Percentiles rank a stretch among this genome's conserved stretches.
These are phyloP conservation scores for Xiphias gladius DNA, from an alignment of 2,113 vertebrate species.

Conservation along the genomic window DNA sequence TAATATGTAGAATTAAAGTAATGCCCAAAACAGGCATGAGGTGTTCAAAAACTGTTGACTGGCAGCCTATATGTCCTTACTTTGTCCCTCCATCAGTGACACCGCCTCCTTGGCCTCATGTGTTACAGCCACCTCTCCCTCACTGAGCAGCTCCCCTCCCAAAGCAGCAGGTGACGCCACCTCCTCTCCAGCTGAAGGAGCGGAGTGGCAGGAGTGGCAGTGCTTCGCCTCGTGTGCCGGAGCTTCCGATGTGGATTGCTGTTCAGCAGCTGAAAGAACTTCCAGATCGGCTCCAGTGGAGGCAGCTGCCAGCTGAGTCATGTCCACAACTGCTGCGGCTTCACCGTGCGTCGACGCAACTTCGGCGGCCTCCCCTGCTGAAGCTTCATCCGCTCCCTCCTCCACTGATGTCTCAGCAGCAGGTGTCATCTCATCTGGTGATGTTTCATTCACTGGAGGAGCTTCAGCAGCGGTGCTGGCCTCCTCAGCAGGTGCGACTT, in stretches of 20 bases:
- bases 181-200: constrained; percentile 33
- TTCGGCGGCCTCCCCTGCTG: constrained; percentile 12
- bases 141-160: constrained; percentile 8
- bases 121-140: constrained; percentile 9
- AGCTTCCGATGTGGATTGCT: constrained; percentile 26
- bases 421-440: background rate
- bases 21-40: background rate
- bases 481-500: constrained; percentile 17
- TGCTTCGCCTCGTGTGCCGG: constrained; percentile 1
- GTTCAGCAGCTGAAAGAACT: constrained; percentile 33
- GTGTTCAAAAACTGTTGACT: background rate
- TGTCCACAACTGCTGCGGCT: background rate
- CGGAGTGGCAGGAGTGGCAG: constrained; percentile 61
- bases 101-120: constrained; percentile 26
- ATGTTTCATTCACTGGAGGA: background rate
- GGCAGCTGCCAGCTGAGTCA: constrained; percentile 47
- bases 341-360: background rate
- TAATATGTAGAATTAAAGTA: background rate
- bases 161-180: constrained; percentile 39
- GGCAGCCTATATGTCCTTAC: constrained; percentile 49
- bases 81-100: constrained; percentile 36
- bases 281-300: constrained; percentile 40
- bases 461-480: constrained; percentile 13
- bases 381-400: constrained; percentile 3
- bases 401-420: constrained; percentile 23